Evolutionary conservation across 92 coral and sea anemone genomes (phyloP).

Genomic region (Bergia puertoricense): DNA sequence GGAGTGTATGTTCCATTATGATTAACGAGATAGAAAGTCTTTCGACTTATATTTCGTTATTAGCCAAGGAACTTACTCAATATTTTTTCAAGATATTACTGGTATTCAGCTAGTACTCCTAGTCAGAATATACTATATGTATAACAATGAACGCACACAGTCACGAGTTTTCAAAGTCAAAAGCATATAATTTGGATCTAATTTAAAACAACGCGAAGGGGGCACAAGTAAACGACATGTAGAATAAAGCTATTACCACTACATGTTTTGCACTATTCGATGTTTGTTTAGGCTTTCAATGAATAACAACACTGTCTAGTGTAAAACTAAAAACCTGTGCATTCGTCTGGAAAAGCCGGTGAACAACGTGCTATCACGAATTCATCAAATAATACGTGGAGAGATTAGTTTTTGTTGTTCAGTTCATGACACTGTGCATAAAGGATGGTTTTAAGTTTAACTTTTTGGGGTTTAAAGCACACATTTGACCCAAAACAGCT

Average conservation of each 20-base stretch:
- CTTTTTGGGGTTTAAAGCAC: background rate
- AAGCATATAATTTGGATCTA: background rate
- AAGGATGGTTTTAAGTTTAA: background rate
- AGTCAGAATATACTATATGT: background rate
- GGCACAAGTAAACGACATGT: background rate
- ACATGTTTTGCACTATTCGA: constrained; percentile 7
- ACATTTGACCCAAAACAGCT: constrained; percentile 7
- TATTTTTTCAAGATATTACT: too few relatives aligned
- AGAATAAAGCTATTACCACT: background rate
- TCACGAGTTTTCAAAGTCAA: background rate
- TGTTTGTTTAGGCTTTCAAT: constrained; percentile 23
- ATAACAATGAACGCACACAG: background rate
- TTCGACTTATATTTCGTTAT: background rate
- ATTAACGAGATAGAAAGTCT: too few relatives aligned
- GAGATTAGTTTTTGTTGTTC: background rate
- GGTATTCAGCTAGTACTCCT: background rate
- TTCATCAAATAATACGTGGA: constrained; percentile 25
- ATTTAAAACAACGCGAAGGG: background rate
- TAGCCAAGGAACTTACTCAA: background rate
- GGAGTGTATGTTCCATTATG: too few relatives aligned
- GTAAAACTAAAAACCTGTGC: constrained; percentile 10
- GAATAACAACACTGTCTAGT: background rate
- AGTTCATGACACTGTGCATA: background rate
- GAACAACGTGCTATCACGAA: background rate
- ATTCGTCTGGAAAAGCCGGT: constrained; percentile 39